These are phyloP conservation scores for Saccopteryx leptura DNA, from an alignment of 2,113 vertebrate species.

Conservation along the genomic window DNA sequence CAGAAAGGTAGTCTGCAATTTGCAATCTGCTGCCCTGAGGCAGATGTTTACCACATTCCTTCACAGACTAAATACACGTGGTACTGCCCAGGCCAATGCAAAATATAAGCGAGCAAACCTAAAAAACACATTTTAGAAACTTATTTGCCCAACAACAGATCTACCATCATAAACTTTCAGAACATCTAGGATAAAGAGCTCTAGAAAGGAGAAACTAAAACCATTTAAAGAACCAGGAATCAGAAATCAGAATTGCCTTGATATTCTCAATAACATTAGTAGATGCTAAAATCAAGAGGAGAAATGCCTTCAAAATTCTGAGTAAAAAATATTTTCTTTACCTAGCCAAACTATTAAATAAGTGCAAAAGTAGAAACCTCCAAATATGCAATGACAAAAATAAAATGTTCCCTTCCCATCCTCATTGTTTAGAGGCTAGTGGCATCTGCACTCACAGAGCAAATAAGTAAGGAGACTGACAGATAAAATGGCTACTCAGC, in stretches of 20 bases:
- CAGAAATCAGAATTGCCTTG: not conserved
- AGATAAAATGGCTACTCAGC: too few species aligned
- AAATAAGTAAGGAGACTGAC: too few species aligned
- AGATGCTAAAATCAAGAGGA: not conserved
- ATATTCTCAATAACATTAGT: not conserved
- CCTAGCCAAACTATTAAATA: not conserved
- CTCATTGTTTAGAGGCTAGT: not conserved
- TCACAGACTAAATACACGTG: too few species aligned
- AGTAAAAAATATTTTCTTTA: slow-evolving; percentile 43
- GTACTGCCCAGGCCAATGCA: too few species aligned
- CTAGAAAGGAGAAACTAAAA: not conserved
- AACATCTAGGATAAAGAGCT: not conserved
- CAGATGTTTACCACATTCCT: too few species aligned
- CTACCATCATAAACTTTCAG: not conserved
- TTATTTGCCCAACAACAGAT: not conserved
- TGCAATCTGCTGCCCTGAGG: too few species aligned
- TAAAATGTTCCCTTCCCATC: not conserved
- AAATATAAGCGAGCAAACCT: too few species aligned
- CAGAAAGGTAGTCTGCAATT: too few species aligned
- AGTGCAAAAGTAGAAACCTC: not conserved
- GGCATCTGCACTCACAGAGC: not conserved
- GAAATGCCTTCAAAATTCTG: slow-evolving; percentile 7
- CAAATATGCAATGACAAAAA: not conserved
- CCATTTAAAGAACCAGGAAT: not conserved
- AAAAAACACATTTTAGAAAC: too few species aligned